These are phyloP conservation scores for Daktulosphaira vitifoliae DNA, from an alignment of 1,140 invertebrate species.

Conservation along the genomic window DNA sequence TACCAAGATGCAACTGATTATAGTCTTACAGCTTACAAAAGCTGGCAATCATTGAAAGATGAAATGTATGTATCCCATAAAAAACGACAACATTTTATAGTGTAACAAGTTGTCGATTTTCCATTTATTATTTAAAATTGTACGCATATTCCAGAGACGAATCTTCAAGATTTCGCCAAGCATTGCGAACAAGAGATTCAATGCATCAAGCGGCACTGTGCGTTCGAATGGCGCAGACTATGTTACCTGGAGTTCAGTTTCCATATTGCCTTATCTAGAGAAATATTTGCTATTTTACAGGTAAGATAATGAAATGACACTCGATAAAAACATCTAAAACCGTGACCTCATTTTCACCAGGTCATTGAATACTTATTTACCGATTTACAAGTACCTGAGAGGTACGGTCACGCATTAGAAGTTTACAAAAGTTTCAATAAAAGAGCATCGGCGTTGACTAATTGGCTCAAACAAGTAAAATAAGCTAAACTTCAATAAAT, in stretches of 20 bases:
- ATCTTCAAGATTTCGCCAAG: constrained; percentile 37
- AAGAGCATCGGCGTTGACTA: constrained; percentile 47
- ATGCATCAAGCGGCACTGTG: constrained; percentile 52
- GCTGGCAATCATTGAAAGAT: constrained; percentile 35
- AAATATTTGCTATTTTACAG: constrained; percentile 48
- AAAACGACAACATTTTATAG: too few relatives aligned
- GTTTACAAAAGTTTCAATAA: constrained; percentile 49
- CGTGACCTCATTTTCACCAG: too few relatives aligned
- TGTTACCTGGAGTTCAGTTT: constrained; percentile 52
- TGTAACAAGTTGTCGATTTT: too few relatives aligned
- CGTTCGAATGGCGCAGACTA: constrained; percentile 49
- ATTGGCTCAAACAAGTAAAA: constrained; percentile 56
- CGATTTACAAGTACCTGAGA: constrained; percentile 48
- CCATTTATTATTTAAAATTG: background rate
- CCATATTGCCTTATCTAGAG: constrained; percentile 53
- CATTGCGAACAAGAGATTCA: constrained; percentile 50
- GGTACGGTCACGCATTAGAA: constrained; percentile 48
- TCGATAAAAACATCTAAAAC: too few relatives aligned
- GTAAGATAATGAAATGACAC: constrained; percentile 39
- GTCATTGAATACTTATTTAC: constrained; percentile 51
- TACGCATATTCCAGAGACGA: constrained; percentile 35
- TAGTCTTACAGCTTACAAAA: constrained; percentile 35
- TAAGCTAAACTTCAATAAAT: too few relatives aligned
- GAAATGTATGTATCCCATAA: constrained; percentile 29
- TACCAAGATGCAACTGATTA: constrained; percentile 37